Base-by-base conservation (phyloP, 2,797 vertebrate species). In the Mastacembelus armatus region DNA sequence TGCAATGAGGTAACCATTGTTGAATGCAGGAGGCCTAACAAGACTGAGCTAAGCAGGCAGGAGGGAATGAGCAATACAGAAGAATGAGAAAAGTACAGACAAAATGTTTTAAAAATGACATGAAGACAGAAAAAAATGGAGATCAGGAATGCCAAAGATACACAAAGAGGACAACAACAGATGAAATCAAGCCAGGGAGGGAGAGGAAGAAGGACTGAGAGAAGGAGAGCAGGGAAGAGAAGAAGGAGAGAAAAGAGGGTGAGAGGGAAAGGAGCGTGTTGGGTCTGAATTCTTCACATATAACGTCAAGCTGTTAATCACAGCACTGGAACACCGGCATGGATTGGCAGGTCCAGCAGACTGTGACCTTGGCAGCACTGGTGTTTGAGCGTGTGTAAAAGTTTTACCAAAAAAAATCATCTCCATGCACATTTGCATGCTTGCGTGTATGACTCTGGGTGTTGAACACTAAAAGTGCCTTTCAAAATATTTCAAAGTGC, bases 241-340 rank as follows among this genome's bases (percentile, higher is more conserved):
- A 48, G 24, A 2, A 24, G 45, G 15, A 47, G 39, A 32, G 52
- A 24, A 45, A 50, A 11, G 12, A 49, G 35, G 5, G 29, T 44
- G 29, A 49, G 72, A 66, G 71, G 27, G 14, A 58, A 54, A 71
- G 43, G 38, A 81, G 78, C 29, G 62, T 39, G 66, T 66, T 71
- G 83, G 78, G 79, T 84, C 85, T 75, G 82, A 89, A 93, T 93
- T 94, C 91, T 91, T 93, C 68, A 72, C 73, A 64, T 87, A 92
- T 93, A 85, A 93, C 92, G 88, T 93, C 92, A 92, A 83, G 81
- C 88, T 88, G 87, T 89, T 92, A 89, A 87, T 91, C 88, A 90
- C 74, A 68, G 78, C 45, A 27, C 77, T 90, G 86, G 85, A 93
- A 84, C 84, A 83, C 49, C 70, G 63, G 69, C 67, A 44, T 45